phyloP scores from a whole-genome alignment of 2,888 invertebrate species.

The Cheilosia vulpina region DNA sequence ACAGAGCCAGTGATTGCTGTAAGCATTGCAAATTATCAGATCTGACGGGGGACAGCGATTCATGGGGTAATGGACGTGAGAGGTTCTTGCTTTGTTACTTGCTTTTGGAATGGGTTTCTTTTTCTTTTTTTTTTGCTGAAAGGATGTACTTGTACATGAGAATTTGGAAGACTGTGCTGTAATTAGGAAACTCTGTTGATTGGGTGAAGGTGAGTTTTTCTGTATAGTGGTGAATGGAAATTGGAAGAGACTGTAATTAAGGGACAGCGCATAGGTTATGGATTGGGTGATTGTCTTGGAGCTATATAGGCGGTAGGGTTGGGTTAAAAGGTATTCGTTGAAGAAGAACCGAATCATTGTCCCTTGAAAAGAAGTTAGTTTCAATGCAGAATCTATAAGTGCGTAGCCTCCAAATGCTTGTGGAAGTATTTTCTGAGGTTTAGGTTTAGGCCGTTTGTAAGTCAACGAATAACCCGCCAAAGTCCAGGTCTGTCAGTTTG shows the following conservation, averaged over 20 bases:
- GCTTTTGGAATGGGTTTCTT: background rate
- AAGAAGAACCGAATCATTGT: too few species aligned
- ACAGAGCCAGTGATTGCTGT: background rate
- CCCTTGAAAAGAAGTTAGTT: too few species aligned
- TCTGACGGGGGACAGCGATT: background rate
- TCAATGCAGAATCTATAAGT: too few species aligned
- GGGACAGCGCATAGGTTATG: background rate
- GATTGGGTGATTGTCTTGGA: too few species aligned
- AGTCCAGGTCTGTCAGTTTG: too few species aligned
- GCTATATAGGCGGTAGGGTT: background rate
- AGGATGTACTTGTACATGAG: background rate
- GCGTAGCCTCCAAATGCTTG: too few species aligned
- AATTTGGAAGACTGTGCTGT: background rate
- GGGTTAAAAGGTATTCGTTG: too few species aligned
- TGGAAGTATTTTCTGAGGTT: too few species aligned
- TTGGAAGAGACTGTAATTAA: background rate
- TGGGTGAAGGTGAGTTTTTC: background rate
- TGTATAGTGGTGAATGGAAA: background rate
- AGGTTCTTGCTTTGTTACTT: background rate
- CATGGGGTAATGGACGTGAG: conserved; percentile 8
- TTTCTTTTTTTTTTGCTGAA: background rate
- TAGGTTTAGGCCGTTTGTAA: too few species aligned
- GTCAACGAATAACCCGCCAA: too few species aligned
- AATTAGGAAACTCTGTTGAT: conserved; percentile 1
- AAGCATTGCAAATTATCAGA: conserved; percentile 13